phyloP scores from a whole-genome alignment of 2,888 invertebrate species.

The Poecilobothrus nobilitatus region DNA sequence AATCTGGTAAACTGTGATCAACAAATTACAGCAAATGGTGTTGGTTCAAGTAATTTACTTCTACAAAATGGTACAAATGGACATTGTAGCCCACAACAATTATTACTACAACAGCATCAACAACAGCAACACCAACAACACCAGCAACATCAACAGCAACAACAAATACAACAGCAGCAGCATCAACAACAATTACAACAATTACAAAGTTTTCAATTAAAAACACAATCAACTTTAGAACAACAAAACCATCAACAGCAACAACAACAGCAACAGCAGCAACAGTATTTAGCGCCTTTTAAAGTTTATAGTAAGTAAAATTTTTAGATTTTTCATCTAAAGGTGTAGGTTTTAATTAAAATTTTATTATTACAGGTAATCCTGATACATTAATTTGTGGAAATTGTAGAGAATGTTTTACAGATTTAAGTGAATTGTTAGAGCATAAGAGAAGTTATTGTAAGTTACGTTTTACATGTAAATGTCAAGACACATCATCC shows the following conservation, averaged over 20 bases:
- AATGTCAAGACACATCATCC: slow-evolving; percentile 51
- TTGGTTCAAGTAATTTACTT: slow-evolving; percentile 18
- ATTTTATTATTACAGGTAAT: slow-evolving; percentile 47
- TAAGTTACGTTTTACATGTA: slow-evolving; percentile 63
- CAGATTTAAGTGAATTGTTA: slow-evolving; percentile 61
- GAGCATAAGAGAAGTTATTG: slow-evolving; percentile 68
- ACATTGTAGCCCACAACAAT: slow-evolving; percentile 33
- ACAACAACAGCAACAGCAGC: slow-evolving; percentile 29
- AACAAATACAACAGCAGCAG: slow-evolving; percentile 22
- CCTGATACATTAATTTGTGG: slow-evolving; percentile 72
- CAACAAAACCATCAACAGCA: slow-evolving; percentile 34
- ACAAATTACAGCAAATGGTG: slow-evolving; percentile 23
- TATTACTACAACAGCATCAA: slow-evolving; percentile 34
- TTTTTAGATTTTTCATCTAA: neutral
- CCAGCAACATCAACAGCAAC: slow-evolving; percentile 31
- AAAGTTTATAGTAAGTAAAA: slow-evolving; percentile 44
- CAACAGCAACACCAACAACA: slow-evolving; percentile 28
- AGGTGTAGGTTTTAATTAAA: neutral
- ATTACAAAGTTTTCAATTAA: slow-evolving; percentile 24
- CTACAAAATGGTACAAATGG: slow-evolving; percentile 26
- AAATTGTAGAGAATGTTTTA: slow-evolving; percentile 66
- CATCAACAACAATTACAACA: slow-evolving; percentile 27
- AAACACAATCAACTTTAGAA: slow-evolving; percentile 29
- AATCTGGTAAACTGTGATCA: slow-evolving; percentile 17
- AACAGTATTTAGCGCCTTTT: slow-evolving; percentile 39